Base-by-base conservation (phyloP, 2,888 invertebrate genomes). In the Nomada flava region DNA sequence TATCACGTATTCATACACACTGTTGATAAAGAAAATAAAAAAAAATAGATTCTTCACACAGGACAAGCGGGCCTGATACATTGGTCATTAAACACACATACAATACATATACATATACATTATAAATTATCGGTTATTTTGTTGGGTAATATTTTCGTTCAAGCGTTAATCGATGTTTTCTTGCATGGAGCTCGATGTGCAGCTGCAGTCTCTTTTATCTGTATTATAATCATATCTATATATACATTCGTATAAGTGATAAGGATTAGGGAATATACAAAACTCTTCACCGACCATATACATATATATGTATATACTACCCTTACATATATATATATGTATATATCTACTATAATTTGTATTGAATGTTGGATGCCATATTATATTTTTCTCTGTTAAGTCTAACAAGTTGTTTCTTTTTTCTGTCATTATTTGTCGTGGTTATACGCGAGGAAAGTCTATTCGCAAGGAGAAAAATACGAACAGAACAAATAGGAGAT, bases 131-230 rank as follows among this genome's bases (percentile, higher is more conserved):
- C 81, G 90, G 85, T 91, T 82, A 88, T 91, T 91, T 89, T 87
- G 89, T 80, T 87, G 82, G 79, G 78, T 82, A 87, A 88, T 71
- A 87, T 86, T 88, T 85, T 83, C 73, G 87, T 92, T 92, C 86
- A 89, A 92, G 92, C 91, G 90, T 93, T 92, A 90, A 90, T 93
- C 91, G 92, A 90, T 93, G 93, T 93, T 93, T 92, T 92, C 89
- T 91, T 93, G 93, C 93, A 93, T 93, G 93, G 91, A 92, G 92
- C 93, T 93, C 93, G 91, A 93, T 93, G 93, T 93, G 92, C 93
- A 93, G 93, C 93, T 91, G 91, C 93, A 92, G 86, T 92, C 91
- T 92, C 91, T 92, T 91, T 89, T 92, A 90, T 91, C 90, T 92
- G 88, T 92, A 87, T 92, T 86, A 86, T 88, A 83, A 83, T 86